Percentiles rank a stretch among this genome's conserved stretches.
phyloP scores from a whole-genome alignment of 2,888 invertebrate genomes.

The Odontocolon sp. region DNA sequence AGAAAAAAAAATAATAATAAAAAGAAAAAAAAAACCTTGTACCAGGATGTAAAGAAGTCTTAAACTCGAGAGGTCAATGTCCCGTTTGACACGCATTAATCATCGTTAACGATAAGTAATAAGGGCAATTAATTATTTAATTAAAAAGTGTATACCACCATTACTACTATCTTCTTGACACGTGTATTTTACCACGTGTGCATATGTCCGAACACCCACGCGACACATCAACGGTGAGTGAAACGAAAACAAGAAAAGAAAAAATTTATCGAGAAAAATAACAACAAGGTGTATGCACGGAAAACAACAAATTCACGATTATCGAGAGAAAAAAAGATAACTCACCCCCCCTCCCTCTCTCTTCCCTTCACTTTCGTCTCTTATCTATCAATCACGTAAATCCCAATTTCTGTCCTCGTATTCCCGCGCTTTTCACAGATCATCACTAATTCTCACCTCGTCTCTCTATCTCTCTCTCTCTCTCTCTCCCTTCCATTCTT shows the following conservation, averaged over 20 bases:
- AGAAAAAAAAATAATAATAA: slow-evolving; percentile 81
- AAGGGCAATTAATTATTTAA: slow-evolving; percentile 80
- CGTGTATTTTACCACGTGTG: slow-evolving; percentile 59
- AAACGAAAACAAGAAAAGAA: slow-evolving; percentile 42
- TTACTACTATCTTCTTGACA: slow-evolving; percentile 58
- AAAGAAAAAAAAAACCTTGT: slow-evolving; percentile 81
- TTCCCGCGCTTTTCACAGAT: slow-evolving; percentile 42
- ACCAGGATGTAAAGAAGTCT: slow-evolving; percentile 80
- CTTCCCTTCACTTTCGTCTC: slow-evolving; percentile 61
- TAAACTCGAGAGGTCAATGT: slow-evolving; percentile 75
- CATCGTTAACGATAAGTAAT: slow-evolving; percentile 80
- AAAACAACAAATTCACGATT: slow-evolving; percentile 58
- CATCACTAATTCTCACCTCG: slow-evolving; percentile 32
- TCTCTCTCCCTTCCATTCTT: slow-evolving; percentile 23
- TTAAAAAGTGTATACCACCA: slow-evolving; percentile 77
- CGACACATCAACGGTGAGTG: slow-evolving; percentile 53
- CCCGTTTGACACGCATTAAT: slow-evolving; percentile 79
- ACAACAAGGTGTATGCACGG: slow-evolving; percentile 48
- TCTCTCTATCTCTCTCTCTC: slow-evolving; percentile 38
- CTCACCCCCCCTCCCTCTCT: slow-evolving; percentile 66
- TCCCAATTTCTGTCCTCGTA: slow-evolving; percentile 62
- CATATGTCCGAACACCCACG: slow-evolving; percentile 56
- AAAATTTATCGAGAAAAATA: slow-evolving; percentile 58
- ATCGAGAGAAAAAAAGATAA: slow-evolving; percentile 62
- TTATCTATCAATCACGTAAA: slow-evolving; percentile 22